Evolutionary conservation across 2,797 vertebrate genomes (phyloP).

Genomic region (Sciurus vulgaris): DNA sequence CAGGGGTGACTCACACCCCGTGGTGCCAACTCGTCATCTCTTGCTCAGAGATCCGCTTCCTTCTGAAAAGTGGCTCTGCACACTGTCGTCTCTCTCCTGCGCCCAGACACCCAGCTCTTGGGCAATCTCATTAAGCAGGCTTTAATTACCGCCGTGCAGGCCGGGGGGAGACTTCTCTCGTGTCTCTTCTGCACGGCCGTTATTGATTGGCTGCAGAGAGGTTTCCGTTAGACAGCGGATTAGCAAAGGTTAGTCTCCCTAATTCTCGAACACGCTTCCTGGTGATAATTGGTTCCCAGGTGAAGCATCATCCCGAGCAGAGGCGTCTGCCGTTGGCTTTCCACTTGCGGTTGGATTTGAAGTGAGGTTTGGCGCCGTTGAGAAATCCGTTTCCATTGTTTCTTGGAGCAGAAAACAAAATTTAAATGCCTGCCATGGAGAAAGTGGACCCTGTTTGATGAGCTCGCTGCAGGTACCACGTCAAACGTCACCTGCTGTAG

Average conservation of each 20-base stretch:
- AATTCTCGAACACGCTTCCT: constrained; percentile 77
- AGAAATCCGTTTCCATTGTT: background rate
- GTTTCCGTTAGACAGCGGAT: constrained; percentile 72
- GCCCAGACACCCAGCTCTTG: constrained; percentile 35
- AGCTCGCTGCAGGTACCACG: background rate
- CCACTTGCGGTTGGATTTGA: constrained; percentile 21
- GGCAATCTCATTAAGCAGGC: constrained; percentile 78
- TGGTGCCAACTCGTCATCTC: background rate
- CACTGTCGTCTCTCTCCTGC: constrained; percentile 14
- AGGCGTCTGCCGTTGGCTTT: background rate
- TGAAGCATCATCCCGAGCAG: constrained; percentile 59
- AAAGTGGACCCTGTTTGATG: background rate
- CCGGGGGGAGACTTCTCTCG: constrained; percentile 4
- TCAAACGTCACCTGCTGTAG: background rate
- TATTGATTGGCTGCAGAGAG: constrained; percentile 79
- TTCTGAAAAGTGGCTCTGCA: background rate
- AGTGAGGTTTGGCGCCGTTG: background rate
- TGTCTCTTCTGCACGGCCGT: background rate
- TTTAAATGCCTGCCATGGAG: background rate
- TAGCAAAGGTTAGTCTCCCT: constrained; percentile 79
- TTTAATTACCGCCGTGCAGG: constrained; percentile 80
- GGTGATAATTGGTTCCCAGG: constrained; percentile 81
- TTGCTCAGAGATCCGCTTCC: background rate
- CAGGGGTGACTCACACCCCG: background rate
- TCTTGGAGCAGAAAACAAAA: background rate